Conservation (phyloP, 2,797 vertebrate species). For the Molossus alvarezi region DNA sequence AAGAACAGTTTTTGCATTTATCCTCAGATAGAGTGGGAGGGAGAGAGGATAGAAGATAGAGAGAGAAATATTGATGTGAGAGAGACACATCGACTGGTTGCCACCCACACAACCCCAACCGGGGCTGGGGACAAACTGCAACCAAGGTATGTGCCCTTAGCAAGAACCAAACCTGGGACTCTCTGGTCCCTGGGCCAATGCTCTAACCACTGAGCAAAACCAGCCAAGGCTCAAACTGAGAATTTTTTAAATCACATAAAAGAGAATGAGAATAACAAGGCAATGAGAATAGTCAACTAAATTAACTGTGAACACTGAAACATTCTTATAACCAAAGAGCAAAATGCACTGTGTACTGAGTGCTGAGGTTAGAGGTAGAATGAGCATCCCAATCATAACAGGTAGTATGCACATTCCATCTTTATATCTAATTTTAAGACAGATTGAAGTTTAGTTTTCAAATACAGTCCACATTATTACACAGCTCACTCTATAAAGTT, state of each 20-base stretch:
- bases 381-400: background rate
- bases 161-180: too few species aligned
- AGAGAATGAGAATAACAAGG: background rate
- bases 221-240: background rate
- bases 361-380: background rate
- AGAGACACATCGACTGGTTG: too few species aligned
- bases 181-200: too few species aligned
- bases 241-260: background rate
- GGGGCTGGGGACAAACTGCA: too few species aligned
- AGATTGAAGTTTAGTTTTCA: background rate
- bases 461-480: background rate
- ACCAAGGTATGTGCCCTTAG: too few species aligned
- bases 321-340: background rate
- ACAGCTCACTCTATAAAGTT: background rate
- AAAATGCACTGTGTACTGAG: background rate
- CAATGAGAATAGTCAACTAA: background rate
- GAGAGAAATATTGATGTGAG: too few species aligned
- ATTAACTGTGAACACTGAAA: background rate
- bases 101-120: too few species aligned
- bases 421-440: background rate
- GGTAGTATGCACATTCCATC: background rate
- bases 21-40: too few species aligned
- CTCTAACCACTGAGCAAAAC: too few species aligned
- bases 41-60: too few species aligned
- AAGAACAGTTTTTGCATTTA: too few species aligned